phyloP scores from a whole-genome alignment of 2,113 vertebrate genomes.

The Ascaphus truei region DNA sequence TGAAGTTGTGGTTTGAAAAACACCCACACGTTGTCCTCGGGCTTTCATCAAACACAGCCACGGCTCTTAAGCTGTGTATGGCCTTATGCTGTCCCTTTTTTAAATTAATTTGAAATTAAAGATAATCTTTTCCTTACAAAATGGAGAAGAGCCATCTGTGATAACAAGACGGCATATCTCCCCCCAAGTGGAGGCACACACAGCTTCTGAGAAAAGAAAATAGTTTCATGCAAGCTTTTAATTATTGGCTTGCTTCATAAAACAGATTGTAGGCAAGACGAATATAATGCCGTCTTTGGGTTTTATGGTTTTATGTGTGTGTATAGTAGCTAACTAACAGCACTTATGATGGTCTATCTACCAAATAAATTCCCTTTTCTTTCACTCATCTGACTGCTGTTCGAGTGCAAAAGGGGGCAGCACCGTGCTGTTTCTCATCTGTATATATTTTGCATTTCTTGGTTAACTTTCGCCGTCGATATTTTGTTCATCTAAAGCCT shows the following conservation, averaged over 20 bases:
- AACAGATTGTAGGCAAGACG: conserved; percentile 33
- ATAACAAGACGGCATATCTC: conserved; percentile 43
- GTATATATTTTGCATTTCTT: neutral
- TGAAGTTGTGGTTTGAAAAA: no score
- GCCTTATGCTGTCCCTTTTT: neutral
- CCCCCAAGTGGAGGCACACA: conserved; percentile 27
- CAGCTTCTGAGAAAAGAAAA: conserved; percentile 39
- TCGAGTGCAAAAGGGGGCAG: no score
- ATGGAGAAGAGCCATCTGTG: conserved; percentile 41
- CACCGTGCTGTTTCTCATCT: no score
- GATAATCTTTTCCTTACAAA: conserved; percentile 49
- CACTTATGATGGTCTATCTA: no score
- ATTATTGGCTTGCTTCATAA: conserved; percentile 38
- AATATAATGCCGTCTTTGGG: conserved; percentile 8
- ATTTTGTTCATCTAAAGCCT: neutral
- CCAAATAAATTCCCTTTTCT: no score
- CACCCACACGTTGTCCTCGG: no score
- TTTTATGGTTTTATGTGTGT: neutral
- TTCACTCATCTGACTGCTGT: no score
- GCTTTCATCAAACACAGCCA: no score
- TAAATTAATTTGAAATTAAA: conserved; percentile 34
- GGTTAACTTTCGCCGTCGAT: neutral
- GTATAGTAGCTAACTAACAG: no score
- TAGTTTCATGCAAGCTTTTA: conserved; percentile 38
- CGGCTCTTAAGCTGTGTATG: no score